Conservation (phyloP, 2,797 vertebrate species). For the Enteromius radiatus region DNA sequence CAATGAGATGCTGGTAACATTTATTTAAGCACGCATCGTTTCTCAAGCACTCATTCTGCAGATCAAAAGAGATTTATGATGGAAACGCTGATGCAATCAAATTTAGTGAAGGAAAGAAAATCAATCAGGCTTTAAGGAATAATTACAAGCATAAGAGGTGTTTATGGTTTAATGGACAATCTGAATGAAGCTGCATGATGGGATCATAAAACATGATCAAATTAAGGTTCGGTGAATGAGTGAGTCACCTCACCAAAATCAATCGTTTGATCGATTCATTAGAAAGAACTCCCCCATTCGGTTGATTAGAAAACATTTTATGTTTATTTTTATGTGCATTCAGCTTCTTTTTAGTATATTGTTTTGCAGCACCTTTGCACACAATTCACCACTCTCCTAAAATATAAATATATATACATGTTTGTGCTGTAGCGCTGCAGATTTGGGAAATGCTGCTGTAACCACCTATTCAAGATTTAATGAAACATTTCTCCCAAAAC, state of each 20-base stretch:
- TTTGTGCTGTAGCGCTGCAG: not conserved
- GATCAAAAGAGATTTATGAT: not conserved
- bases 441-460: not conserved
- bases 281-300: not conserved
- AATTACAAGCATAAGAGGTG: not conserved
- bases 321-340: not conserved
- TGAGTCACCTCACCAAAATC: not conserved
- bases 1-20: not conserved
- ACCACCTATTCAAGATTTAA: slow-evolving; percentile 3
- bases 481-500: not conserved
- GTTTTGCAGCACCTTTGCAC: not conserved
- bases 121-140: slow-evolving; percentile 2
- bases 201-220: not conserved
- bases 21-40: not conserved
- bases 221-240: not conserved
- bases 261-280: not conserved
- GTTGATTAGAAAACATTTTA: not conserved
- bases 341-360: not conserved
- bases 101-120: not conserved
- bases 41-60: not conserved
- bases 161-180: not conserved
- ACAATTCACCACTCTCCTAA: too few species aligned
- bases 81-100: not conserved
- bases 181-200: not conserved
- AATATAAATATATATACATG: not conserved